Evolutionary conservation across 2,113 vertebrate genomes (phyloP).

Genomic region (Onychostruthus taczanowskii): DNA sequence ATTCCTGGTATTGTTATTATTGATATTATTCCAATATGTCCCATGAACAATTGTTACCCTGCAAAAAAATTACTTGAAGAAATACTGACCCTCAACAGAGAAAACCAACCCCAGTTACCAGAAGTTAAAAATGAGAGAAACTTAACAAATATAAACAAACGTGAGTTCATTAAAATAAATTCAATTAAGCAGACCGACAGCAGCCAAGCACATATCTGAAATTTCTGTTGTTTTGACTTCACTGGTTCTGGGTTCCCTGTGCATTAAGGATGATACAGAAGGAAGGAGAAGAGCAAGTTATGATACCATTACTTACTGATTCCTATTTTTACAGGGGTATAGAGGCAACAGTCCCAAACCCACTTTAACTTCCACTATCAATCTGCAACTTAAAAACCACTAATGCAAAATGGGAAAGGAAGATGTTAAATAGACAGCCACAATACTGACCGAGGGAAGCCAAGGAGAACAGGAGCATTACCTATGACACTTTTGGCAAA

Average conservation of each 20-base stretch:
- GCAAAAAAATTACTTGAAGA: not conserved
- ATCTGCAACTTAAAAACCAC: not conserved
- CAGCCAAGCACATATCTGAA: not conserved
- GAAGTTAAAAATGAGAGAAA: not conserved
- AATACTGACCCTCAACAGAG: not conserved
- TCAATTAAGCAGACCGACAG: not conserved
- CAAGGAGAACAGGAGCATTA: constrained; percentile 51
- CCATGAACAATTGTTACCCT: not conserved
- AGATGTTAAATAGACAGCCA: not conserved
- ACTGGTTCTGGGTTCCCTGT: not conserved
- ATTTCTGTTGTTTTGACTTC: not conserved
- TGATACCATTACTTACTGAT: not conserved
- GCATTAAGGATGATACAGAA: not conserved
- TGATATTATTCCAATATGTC: not conserved
- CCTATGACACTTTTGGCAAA: constrained; percentile 99
- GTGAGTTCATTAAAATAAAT: not conserved
- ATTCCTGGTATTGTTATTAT: not conserved
- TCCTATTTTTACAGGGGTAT: not conserved
- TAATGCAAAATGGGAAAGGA: not conserved
- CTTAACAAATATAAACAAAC: not conserved
- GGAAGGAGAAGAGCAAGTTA: not conserved
- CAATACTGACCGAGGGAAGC: not conserved
- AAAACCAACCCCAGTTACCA: not conserved
- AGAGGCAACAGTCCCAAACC: not conserved
- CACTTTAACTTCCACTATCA: not conserved